These are phyloP conservation scores for Chlorops oryzae DNA, from an alignment of 1,140 invertebrate species.

Conservation along the genomic window DNA sequence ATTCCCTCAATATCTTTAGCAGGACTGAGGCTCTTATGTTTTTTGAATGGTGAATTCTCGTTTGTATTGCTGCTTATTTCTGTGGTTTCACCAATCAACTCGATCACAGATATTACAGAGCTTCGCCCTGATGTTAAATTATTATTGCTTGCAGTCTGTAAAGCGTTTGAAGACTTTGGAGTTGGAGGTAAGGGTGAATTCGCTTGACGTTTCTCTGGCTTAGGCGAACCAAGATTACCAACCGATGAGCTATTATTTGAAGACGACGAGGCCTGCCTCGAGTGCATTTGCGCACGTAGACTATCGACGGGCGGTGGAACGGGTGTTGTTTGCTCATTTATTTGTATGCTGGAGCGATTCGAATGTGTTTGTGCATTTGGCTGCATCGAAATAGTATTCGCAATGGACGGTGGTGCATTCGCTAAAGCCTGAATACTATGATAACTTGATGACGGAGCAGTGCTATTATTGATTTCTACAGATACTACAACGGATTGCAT, in stretches of 20 bases:
- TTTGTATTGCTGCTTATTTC: slow-evolving; percentile 49
- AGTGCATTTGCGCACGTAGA: slow-evolving; percentile 44
- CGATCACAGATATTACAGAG: slow-evolving; percentile 47
- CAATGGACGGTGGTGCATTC: slow-evolving; percentile 1
- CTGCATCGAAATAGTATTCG: not conserved
- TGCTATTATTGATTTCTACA: slow-evolving; percentile 48
- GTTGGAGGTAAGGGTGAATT: slow-evolving; percentile 76
- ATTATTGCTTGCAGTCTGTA: slow-evolving; percentile 29
- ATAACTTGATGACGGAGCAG: not conserved
- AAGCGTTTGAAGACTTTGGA: slow-evolving; percentile 50
- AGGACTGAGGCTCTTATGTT: slow-evolving; percentile 51
- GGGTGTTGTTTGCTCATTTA: slow-evolving; percentile 23
- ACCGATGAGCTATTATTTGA: slow-evolving; percentile 68
- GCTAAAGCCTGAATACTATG: too few species aligned
- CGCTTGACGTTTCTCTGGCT: slow-evolving; percentile 79
- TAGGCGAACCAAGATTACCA: slow-evolving; percentile 68
- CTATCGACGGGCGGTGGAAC: slow-evolving; percentile 40
- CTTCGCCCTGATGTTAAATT: slow-evolving; percentile 46
- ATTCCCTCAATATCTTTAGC: slow-evolving; percentile 72
- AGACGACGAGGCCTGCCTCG: slow-evolving; percentile 60
- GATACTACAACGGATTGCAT: slow-evolving; percentile 51
- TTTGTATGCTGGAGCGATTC: not conserved
- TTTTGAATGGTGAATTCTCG: slow-evolving; percentile 57
- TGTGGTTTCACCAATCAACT: slow-evolving; percentile 25
- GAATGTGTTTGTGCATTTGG: not conserved